Conservation (phyloP, 2,113 vertebrate species). For the Mastomys coucha region DNA sequence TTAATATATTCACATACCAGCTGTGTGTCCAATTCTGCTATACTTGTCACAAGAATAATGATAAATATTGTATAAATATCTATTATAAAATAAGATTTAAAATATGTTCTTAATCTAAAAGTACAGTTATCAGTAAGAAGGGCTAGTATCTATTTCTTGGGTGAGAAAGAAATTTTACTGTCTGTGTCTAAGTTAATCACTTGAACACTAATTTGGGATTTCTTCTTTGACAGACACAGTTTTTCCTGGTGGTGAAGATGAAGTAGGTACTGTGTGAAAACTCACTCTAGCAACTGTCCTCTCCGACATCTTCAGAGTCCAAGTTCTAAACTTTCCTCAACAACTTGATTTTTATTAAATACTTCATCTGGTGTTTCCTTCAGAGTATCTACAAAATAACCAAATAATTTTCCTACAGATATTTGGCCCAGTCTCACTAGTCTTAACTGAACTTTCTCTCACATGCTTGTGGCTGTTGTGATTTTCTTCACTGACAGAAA, state of each 20-base stretch:
- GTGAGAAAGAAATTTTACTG: neutral
- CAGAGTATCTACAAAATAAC: neutral
- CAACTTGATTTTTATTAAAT: neutral
- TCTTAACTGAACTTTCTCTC: neutral
- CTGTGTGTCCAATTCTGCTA: neutral
- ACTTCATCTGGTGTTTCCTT: neutral
- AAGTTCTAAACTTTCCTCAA: neutral
- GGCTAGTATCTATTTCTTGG: neutral
- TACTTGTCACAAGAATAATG: neutral
- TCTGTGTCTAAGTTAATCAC: neutral
- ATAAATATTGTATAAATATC: neutral
- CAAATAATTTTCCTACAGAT: neutral
- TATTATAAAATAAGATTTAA: neutral
- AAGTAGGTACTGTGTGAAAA: neutral
- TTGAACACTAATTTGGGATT: neutral
- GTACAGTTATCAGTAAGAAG: neutral
- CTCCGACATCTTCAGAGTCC: neutral
- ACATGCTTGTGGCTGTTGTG: neutral
- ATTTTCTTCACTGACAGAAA: neutral
- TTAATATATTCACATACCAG: neutral
- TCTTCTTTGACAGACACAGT: neutral
- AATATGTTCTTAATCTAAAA: slow-evolving; percentile 10
- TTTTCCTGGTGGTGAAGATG: neutral
- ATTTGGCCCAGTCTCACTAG: neutral
- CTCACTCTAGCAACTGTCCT: neutral